Evolutionary conservation across 1,140 invertebrate genomes (phyloP).

Genomic region (Ylistrum balloti): DNA sequence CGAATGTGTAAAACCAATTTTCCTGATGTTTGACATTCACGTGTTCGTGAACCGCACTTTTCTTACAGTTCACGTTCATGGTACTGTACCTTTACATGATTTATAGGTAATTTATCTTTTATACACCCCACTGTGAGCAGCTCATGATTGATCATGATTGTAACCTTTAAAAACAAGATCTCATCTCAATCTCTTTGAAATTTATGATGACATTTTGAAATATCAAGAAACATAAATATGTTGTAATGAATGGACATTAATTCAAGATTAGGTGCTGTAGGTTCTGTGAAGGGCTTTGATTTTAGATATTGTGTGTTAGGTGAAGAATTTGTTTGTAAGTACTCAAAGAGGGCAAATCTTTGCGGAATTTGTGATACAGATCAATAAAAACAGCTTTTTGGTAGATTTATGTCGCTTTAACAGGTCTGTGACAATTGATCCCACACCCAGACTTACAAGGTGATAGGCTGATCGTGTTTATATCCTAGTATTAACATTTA

Average conservation of each 20-base stretch:
- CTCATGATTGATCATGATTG: conserved; percentile 27
- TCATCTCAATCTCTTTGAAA: conserved; percentile 7
- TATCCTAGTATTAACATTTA: not conserved
- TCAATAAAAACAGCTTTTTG: not conserved
- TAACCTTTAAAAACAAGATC: conserved; percentile 11
- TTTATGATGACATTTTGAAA: conserved; percentile 35
- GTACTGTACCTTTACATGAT: not conserved
- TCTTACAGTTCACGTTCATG: not conserved
- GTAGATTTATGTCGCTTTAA: not conserved
- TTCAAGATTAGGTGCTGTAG: not conserved
- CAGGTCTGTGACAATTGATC: not conserved
- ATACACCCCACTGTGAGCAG: not conserved
- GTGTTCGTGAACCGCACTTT: too few relatives aligned
- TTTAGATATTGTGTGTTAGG: not conserved
- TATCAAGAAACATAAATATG: not conserved
- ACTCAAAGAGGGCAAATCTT: not conserved
- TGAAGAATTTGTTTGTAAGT: not conserved
- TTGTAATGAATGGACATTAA: not conserved
- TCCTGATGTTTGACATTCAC: too few relatives aligned
- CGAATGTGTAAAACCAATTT: too few relatives aligned
- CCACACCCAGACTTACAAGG: not conserved
- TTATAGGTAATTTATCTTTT: not conserved
- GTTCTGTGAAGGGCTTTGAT: not conserved
- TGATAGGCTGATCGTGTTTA: not conserved
- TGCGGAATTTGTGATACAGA: not conserved